These are phyloP conservation scores for Paelopatides confundens DNA, from an alignment of 53 echinoderm and acorn worm genomes.

Conservation along the genomic window DNA sequence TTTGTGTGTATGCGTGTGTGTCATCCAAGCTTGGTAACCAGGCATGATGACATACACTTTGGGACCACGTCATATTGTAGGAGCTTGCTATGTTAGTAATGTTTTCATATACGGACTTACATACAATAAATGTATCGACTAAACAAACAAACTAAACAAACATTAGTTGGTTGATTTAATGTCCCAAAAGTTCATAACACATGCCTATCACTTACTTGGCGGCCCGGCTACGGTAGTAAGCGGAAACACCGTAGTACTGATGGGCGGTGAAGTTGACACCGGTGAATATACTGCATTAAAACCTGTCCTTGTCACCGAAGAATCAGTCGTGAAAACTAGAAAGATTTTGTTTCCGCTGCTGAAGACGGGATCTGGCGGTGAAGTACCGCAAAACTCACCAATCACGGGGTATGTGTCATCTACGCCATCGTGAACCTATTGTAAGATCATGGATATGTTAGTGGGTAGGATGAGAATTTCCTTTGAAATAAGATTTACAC, in stretches of 20 bases:
- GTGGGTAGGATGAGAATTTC: too few relatives aligned
- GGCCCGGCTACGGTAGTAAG: not conserved
- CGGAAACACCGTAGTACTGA: not conserved
- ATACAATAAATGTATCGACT: too few relatives aligned
- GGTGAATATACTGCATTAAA: conserved; percentile 35
- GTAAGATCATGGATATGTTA: not conserved
- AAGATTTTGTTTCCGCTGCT: conserved; percentile 47
- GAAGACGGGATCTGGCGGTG: conserved; percentile 38
- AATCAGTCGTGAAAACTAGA: conserved; percentile 40
- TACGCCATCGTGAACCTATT: conserved; percentile 56
- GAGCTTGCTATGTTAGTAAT: too few relatives aligned
- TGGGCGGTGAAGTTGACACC: not conserved
- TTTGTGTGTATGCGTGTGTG: too few relatives aligned
- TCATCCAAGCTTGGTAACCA: too few relatives aligned
- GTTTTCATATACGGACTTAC: too few relatives aligned
- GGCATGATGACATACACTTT: too few relatives aligned
- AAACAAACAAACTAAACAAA: too few relatives aligned
- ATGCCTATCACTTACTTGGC: not conserved
- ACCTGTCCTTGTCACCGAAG: conserved; percentile 17
- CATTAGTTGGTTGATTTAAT: too few relatives aligned
- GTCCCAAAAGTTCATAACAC: too few relatives aligned
- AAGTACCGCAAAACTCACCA: conserved; percentile 50
- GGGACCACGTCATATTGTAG: too few relatives aligned
- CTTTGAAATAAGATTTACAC: too few relatives aligned
- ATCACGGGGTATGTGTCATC: conserved; percentile 1